A percentile compares a stretch with the other conserved stretches of the same genome.
Evolutionary conservation across 2,797 vertebrate genomes (phyloP).

Genomic region (Propithecus deckenii): DNA sequence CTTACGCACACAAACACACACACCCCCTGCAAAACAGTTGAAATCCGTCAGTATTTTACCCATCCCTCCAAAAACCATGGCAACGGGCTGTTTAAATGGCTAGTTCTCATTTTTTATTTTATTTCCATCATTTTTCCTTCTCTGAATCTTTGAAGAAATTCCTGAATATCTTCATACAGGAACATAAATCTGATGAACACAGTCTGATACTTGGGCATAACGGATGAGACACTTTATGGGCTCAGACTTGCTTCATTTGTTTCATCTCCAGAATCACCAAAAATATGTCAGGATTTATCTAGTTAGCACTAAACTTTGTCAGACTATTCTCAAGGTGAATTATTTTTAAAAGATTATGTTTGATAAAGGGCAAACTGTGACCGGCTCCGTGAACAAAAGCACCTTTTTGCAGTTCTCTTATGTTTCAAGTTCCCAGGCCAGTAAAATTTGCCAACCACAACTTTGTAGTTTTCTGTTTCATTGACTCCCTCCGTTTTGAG

Average conservation of each 20-base stretch:
- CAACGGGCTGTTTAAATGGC: background rate
- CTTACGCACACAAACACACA: background rate
- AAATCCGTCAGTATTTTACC: background rate
- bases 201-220: background rate
- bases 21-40: background rate
- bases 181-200: background rate
- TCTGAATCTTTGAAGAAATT: slow-evolving; percentile 28
- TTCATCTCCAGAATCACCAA: background rate
- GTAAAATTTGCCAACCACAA: background rate
- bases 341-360: background rate
- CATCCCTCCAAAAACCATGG: background rate
- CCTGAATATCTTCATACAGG: background rate
- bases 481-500: background rate
- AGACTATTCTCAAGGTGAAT: background rate
- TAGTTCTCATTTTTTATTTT: background rate
- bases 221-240: background rate
- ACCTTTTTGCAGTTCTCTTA: background rate
- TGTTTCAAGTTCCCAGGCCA: background rate
- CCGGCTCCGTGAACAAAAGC: background rate
- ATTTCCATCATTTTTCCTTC: background rate
- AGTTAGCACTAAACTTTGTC: background rate
- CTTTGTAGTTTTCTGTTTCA: background rate
- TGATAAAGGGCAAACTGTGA: background rate
- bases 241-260: background rate
- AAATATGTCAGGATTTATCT: background rate